These are phyloP conservation scores for Esox masquinongy DNA, from an alignment of 2,797 vertebrate genomes.

Conservation along the genomic window DNA sequence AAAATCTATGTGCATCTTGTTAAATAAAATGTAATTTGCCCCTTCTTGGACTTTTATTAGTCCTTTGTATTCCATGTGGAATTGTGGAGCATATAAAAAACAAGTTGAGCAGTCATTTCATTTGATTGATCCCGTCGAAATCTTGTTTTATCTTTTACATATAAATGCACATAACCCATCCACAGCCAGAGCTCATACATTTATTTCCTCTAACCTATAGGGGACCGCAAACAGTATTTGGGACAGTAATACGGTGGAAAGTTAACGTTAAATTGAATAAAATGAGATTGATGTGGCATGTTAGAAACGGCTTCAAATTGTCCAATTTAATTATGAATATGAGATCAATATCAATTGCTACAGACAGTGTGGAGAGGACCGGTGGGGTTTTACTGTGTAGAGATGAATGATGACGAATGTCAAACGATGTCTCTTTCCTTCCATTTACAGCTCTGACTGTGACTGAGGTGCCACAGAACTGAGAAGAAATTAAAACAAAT, in stretches of 20 bases:
- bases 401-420: slow-evolving; percentile 50
- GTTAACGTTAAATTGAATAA: slow-evolving; percentile 34
- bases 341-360: slow-evolving; percentile 49
- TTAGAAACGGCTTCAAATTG: slow-evolving; percentile 33
- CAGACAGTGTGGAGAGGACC: slow-evolving; percentile 30
- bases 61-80: neutral
- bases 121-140: neutral
- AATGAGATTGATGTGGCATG: slow-evolving; percentile 36
- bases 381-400: slow-evolving; percentile 18
- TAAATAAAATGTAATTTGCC: neutral
- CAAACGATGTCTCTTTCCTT: slow-evolving; percentile 32
- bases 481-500: slow-evolving; percentile 24
- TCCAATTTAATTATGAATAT: slow-evolving; percentile 49
- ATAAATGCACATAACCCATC: no score
- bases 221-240: no score
- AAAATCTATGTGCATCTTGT: neutral
- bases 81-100: neutral
- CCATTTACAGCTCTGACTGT: slow-evolving; percentile 27
- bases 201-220: no score
- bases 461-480: slow-evolving; percentile 25
- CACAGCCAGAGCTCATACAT: no score
- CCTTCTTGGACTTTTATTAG: neutral
- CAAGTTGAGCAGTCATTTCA: neutral
- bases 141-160: no score
- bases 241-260: slow-evolving; percentile 14